Base-by-base conservation (phyloP, 2,797 vertebrate genomes). In the Danio kyathit region DNA sequence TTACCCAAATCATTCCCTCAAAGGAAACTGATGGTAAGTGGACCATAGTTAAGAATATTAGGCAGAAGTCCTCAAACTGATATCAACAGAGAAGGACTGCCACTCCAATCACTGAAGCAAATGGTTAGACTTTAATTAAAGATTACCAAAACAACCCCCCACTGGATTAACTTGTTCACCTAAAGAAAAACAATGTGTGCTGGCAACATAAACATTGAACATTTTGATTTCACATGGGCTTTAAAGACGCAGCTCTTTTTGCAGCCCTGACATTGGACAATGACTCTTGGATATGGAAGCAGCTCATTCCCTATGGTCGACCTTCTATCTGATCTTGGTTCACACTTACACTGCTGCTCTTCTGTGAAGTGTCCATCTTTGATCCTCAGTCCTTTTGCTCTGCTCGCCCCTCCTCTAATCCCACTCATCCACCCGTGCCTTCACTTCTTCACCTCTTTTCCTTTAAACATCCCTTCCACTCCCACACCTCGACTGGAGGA, bases 251-350 rank as follows among this genome's bases (percentile, higher is more conserved):
- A 56, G 60, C 79, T 75, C 21, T 83, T 29, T n/a, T 82, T 72
- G 17, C 1, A 29, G 6, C 9, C n/a, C 5, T 38, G 21, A 59
- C 51, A 40, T 54, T 41, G 43, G 66, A 71, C 51, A 77, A 57
- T 21, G 67, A 79, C 52, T 78, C 69, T 72, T 52, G 77, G 70
- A 69, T 79, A 84, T 81, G 74, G 61, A 76, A 72, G 59, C 59
- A 17, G 65, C 66, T 64, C 59, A 72, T 17, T 79, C 67, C 54
- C 80, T 59, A 61, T 44, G 54, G 64, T 65, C 64, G 13, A 81
- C 79, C 74, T 79, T 83, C 86, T 80, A 56, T 83, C 64, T 76
- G 71, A 78, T 83, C 76, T 80, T 44, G 38, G 17, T 54, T 72
- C 49, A 10, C 74, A 76, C 48, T 64, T 57, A 79, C 65, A 43